phyloP scores from a whole-genome alignment of 2,888 invertebrate genomes.

The Phyllotreta striolata region DNA sequence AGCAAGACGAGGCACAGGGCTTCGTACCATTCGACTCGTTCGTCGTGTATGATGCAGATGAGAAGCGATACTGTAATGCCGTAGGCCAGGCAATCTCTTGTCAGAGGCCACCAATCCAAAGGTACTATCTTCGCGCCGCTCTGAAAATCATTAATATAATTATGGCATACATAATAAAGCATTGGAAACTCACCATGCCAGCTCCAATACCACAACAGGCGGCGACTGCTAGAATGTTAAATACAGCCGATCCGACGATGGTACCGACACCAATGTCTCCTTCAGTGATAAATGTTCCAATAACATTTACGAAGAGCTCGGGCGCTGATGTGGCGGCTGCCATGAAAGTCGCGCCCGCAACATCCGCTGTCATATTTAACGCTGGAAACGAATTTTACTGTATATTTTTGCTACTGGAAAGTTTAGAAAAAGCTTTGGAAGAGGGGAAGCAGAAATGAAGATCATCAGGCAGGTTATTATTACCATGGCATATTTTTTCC shows the following conservation, averaged over 20 bases:
- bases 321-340: conserved; percentile 89
- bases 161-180: background rate
- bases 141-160: conserved; percentile 46
- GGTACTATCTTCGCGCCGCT: conserved; percentile 69
- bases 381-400: conserved; percentile 59
- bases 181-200: conserved; percentile 62
- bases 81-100: conserved; percentile 79
- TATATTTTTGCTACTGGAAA: no score
- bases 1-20: conserved; percentile 75
- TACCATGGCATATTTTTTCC: conserved; percentile 89
- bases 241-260: conserved; percentile 81
- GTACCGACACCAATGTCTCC: conserved; percentile 83
- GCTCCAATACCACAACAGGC: conserved; percentile 77
- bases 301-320: conserved; percentile 85
- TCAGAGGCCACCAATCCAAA: conserved; percentile 82
- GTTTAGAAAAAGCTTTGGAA: background rate
- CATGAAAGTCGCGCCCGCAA: conserved; percentile 93
- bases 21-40: conserved; percentile 82
- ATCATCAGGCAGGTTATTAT: conserved; percentile 51
- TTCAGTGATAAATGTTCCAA: conserved; percentile 82
- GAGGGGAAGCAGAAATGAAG: background rate
- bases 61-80: conserved; percentile 77
- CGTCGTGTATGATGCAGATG: conserved; percentile 77
- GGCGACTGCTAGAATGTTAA: conserved; percentile 80
- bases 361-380: conserved; percentile 75